A percentile compares a stretch with the other conserved stretches of the same genome.
phyloP scores from a whole-genome alignment of 1,140 invertebrate genomes.

The Zaprionus ghesquierei region DNA sequence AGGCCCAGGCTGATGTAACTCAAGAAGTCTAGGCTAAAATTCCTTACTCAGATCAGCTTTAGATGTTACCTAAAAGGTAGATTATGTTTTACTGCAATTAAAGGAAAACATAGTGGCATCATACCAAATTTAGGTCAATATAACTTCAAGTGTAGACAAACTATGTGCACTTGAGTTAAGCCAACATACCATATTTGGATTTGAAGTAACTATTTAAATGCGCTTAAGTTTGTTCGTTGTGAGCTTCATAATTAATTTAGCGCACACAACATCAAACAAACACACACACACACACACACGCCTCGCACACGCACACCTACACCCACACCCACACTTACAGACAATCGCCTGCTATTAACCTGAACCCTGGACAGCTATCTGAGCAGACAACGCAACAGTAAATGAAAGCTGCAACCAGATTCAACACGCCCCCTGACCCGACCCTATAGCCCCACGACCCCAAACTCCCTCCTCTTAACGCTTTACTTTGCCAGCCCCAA shows the following conservation, averaged over 20 bases:
- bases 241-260: slow-evolving; percentile 43
- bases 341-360: slow-evolving; percentile 40
- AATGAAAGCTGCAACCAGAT: slow-evolving; percentile 43
- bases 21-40: not conserved
- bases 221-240: slow-evolving; percentile 9
- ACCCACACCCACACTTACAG: not conserved
- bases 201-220: slow-evolving; percentile 16
- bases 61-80: not conserved
- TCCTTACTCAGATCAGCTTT: not conserved
- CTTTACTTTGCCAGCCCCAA: slow-evolving; percentile 9
- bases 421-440: not conserved
- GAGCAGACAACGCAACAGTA: slow-evolving; percentile 38
- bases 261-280: not conserved
- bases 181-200: not conserved
- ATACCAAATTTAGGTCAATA: not conserved
- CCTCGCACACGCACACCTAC: not conserved
- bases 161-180: not conserved
- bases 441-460: too few species aligned
- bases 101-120: not conserved
- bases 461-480: not conserved
- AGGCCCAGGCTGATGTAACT: slow-evolving; percentile 17
- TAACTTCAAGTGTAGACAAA: not conserved
- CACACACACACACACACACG: not conserved
- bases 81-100: not conserved
- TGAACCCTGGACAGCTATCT: slow-evolving; percentile 30